Evolutionary conservation across 1,140 invertebrate species (phyloP), one percentile per base, ranked within the genome.

Genomic region (Drosophila tristis): DNA sequence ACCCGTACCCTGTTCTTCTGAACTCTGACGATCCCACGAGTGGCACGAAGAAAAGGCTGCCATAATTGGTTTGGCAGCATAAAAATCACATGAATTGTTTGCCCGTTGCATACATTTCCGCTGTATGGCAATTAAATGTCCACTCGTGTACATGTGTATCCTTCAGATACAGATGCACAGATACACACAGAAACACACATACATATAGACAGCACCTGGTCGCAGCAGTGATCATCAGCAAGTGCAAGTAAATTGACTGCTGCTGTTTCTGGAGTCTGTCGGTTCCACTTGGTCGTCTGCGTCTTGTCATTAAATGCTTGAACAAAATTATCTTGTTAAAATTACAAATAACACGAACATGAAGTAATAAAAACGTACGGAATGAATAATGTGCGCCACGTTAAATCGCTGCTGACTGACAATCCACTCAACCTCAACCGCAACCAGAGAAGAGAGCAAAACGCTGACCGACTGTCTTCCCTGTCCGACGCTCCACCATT

Each of bases 321-420:
- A 91, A 90, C 77, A 91, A 91, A 91, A 91, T 91, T 91, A 91
- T 91, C 90, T 91, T 91, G 90, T 91, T 91, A 91, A 91, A 91
- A 91, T 91, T 91, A 91, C 90, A 91, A 91, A 91, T 91, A 91
- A 91, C 90, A 91, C 79, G 90, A 91, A 87, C 82, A 84, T 77
- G 82, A 59, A 87, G 86, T 87, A 90, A 91, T 91, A 91, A 91
- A 82, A 91, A 91, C 77, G 76, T 86, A 86, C 73, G 81, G 84
- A 89, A 89, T 90, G 84, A 89, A 89, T 89, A 89, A 89, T 89
- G 84, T 84, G 84, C 84, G 79, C 84, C 84, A 89, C 84, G 84
- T 79, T 89, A 87, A 87, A 82, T 89, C 85, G 79, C 53, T 65
- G 75, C 72, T 70, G 71, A 70, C 65, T 53, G 48, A 51, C 59